phyloP scores from a whole-genome alignment of 2,888 invertebrate species.

The Cantharis nigra region DNA sequence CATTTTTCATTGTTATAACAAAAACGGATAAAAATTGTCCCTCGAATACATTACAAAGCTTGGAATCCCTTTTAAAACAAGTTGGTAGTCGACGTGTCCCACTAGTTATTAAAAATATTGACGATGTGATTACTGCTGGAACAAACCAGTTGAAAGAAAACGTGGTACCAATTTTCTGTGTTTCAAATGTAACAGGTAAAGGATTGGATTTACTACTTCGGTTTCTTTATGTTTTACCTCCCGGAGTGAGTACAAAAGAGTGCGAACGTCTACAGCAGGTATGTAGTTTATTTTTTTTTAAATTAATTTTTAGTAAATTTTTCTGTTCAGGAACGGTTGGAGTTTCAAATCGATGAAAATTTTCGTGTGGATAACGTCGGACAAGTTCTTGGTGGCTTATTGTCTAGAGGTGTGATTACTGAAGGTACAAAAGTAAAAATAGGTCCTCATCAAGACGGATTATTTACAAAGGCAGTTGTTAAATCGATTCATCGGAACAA shows the following conservation, averaged over 20 bases:
- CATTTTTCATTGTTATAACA: conserved; percentile 91
- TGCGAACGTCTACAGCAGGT: conserved; percentile 72
- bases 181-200: conserved; percentile 88
- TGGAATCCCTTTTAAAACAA: conserved; percentile 67
- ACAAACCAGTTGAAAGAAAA: conserved; percentile 68
- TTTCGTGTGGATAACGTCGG: conserved; percentile 84
- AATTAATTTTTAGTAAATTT: conserved; percentile 16
- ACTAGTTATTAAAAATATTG: conserved; percentile 66
- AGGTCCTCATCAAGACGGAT: conserved; percentile 77
- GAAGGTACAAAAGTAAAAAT: conserved; percentile 82
- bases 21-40: conserved; percentile 86
- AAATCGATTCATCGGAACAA: conserved; percentile 91
- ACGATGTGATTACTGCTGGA: conserved; percentile 78
- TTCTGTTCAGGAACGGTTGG: conserved; percentile 66
- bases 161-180: conserved; percentile 80
- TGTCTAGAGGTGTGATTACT: conserved; percentile 82
- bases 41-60: conserved; percentile 59
- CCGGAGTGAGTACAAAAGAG: conserved; percentile 66
- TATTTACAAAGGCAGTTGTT: conserved; percentile 77
- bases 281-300: background rate
- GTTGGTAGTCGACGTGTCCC: conserved; percentile 70
- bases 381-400: conserved; percentile 82
- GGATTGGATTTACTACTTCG: conserved; percentile 83
- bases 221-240: conserved; percentile 83
- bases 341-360: conserved; percentile 94